Percentiles rank a stretch among this genome's conserved stretches.
These are phyloP conservation scores for Agriopis marginaria DNA, from an alignment of 2,888 invertebrate genomes.

Conservation along the genomic window DNA sequence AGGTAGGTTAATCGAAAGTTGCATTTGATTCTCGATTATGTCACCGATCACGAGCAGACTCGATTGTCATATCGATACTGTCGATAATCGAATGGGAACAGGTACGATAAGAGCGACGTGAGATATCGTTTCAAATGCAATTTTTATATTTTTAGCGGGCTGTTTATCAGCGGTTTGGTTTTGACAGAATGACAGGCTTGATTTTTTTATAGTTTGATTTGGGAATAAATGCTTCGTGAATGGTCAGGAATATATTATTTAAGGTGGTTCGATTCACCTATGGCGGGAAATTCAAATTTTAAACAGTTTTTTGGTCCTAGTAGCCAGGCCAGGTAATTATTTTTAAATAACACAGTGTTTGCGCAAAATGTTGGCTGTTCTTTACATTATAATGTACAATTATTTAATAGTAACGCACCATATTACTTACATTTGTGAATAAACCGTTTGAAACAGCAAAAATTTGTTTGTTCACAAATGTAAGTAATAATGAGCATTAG, in stretches of 20 bases:
- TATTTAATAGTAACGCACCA: too few relatives aligned
- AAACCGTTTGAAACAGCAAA: too few relatives aligned
- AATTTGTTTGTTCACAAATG: too few relatives aligned
- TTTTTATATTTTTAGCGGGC: conserved; percentile 33
- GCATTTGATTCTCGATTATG: conserved; percentile 33
- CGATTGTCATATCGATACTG: conserved; percentile 44
- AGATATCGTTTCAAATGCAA: conserved; percentile 34
- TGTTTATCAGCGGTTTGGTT: conserved; percentile 17
- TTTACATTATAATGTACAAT: too few relatives aligned
- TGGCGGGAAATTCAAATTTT: too few relatives aligned
- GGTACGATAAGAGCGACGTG: conserved; percentile 38
- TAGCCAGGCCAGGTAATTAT: too few relatives aligned
- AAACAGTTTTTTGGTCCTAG: too few relatives aligned
- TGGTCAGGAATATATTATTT: neutral
- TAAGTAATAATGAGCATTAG: too few relatives aligned
- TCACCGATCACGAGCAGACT: conserved; percentile 44
- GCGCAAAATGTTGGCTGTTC: too few relatives aligned
- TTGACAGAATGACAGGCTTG: conserved; percentile 25
- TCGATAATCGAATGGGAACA: conserved; percentile 36
- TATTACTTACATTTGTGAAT: too few relatives aligned
- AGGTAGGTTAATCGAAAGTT: conserved; percentile 39
- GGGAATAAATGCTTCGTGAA: conserved; percentile 6
- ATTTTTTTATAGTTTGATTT: conserved; percentile 19
- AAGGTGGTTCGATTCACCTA: too few relatives aligned
- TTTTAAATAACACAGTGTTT: too few relatives aligned